Evolutionary conservation across 2,113 vertebrate species (phyloP), one percentile per base, ranked within the genome.

Genomic region (Pogona vitticeps): DNA sequence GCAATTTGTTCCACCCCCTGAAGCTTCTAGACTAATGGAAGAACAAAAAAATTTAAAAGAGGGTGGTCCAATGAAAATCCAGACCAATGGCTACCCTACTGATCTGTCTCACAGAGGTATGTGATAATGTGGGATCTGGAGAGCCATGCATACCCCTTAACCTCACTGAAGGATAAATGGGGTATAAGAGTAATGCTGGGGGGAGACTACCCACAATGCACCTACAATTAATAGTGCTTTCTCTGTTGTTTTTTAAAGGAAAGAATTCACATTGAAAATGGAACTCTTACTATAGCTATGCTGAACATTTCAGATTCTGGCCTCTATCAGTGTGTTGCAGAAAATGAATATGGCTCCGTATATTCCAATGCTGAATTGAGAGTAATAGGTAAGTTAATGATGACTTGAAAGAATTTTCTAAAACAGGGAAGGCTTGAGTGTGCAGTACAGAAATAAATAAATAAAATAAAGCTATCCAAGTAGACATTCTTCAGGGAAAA

Each of bases 281-380:
- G 97, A 26, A 96, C 93, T 80, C 95, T 98, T 80, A 92, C 91
- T 86, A 97, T 98, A 90, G 94, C 95, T n/a, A 89, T 89, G 94
- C 94, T 98, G 81, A 97, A 96, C 61, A 82, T 97, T 86, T 95
- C 94, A 33, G 98, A 99, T 87, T 98, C 98, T 17, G 98, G 98
- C 56, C 95, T 99, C 95, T 98, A 98, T 95, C 98, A 99, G 87
- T 98, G 98, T 26, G 93, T 98, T 83, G 98, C 98, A 67, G 97
- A 98, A 94, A 99, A 98, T 80, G 95, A 97, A 85, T 94, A 97
- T 0, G 96, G 95, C 73, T 93, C 95, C 0, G 95, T 98, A 86
- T 97, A 98, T 89, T 96, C 97, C 90, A 98, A 95, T 3, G 97
- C 98, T 31, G 98, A 98, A 91, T 94, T 98, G 88, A 97, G 95